phyloP scores from a whole-genome alignment of 2,797 vertebrate species.

The Rhinichthys osculus region DNA sequence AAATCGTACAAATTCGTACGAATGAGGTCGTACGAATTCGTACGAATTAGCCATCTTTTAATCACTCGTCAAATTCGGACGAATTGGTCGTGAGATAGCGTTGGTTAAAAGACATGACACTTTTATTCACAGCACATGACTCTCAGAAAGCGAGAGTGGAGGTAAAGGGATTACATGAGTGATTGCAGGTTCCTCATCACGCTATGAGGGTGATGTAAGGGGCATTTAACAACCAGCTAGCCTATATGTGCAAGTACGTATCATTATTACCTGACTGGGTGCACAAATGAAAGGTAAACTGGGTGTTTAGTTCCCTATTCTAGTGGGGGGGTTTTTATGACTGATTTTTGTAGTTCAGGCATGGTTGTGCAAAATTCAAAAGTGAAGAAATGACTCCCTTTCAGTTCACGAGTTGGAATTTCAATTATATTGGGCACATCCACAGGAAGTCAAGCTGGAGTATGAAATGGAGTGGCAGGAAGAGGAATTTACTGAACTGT shows the following conservation, averaged over 20 bases:
- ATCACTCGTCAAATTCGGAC: no score
- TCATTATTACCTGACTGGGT: background rate
- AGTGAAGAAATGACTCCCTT: background rate
- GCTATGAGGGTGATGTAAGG: background rate
- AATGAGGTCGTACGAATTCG: no score
- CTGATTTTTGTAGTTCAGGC: background rate
- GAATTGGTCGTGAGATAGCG: no score
- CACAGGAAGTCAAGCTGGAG: background rate
- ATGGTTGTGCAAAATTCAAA: background rate
- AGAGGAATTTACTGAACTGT: no score
- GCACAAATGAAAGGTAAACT: slow-evolving; percentile 2
- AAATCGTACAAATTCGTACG: no score
- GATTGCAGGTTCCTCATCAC: background rate
- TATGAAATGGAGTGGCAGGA: background rate
- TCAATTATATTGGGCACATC: background rate
- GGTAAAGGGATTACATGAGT: background rate
- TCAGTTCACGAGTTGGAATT: background rate
- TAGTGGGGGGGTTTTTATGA: no score
- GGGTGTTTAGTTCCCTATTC: background rate
- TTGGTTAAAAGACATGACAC: no score
- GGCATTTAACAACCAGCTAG: slow-evolving; percentile 4
- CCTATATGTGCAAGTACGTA: background rate
- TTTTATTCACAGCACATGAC: no score
- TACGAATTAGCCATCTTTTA: no score
- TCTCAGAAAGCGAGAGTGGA: no score